These are phyloP conservation scores for Elachura formosa DNA, from an alignment of 2,113 vertebrate species.

Conservation along the genomic window DNA sequence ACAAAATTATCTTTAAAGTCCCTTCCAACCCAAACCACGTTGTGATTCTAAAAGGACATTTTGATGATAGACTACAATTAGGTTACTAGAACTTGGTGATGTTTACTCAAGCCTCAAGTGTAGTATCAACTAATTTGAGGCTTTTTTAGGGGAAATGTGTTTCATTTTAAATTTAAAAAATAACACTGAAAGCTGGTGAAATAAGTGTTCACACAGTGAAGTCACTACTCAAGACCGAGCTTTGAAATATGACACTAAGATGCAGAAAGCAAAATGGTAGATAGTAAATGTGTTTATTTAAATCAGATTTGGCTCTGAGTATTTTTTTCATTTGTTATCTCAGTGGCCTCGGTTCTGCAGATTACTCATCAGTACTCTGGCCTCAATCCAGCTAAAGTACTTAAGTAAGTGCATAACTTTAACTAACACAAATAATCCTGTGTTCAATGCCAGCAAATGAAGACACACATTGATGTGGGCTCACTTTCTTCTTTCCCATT, in stretches of 20 bases:
- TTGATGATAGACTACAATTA: not conserved
- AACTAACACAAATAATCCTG: slow-evolving; percentile 35
- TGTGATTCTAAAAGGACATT: not conserved
- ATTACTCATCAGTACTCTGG: slow-evolving; percentile 38
- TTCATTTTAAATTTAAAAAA: not conserved
- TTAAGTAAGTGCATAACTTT: slow-evolving; percentile 39
- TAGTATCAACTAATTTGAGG: not conserved
- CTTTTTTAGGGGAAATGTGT: not conserved
- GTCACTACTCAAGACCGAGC: not conserved
- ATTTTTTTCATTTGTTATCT: not conserved
- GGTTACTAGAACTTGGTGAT: not conserved
- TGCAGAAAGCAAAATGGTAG: not conserved
- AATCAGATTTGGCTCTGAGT: slow-evolving; percentile 5
- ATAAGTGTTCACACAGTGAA: not conserved
- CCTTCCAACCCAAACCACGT: not conserved
- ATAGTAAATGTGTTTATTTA: not conserved
- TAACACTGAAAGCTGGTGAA: not conserved
- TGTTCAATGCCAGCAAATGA: not conserved
- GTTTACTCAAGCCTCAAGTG: not conserved
- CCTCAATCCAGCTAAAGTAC: slow-evolving; percentile 24
- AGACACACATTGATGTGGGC: not conserved
- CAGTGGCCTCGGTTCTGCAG: not conserved
- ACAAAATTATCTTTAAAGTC: not conserved
- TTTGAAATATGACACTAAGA: not conserved
- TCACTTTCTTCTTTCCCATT: not conserved